Evolutionary conservation across 2,888 invertebrate species (phyloP).

Genomic region (Plemyria rubiginata): DNA sequence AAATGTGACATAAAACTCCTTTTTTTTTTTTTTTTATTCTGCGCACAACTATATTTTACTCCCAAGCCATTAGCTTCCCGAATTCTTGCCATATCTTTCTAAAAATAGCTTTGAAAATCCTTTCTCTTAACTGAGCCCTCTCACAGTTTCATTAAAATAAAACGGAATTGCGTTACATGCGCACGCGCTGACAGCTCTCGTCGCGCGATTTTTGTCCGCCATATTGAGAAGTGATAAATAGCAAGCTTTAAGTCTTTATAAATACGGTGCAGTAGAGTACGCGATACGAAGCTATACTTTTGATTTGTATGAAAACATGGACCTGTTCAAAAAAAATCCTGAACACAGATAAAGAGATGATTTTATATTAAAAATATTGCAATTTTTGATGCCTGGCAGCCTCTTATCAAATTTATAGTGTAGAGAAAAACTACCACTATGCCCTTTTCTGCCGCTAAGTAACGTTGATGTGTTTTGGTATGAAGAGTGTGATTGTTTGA

Average conservation of each 20-base stretch:
- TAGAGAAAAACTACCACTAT: too few relatives aligned
- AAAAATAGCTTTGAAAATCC: not conserved
- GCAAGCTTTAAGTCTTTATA: conserved; percentile 30
- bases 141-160: conserved; percentile 15
- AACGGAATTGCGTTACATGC: conserved; percentile 20
- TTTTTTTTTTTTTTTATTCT: not conserved
- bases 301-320: too few relatives aligned
- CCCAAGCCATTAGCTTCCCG: not conserved
- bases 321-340: too few relatives aligned
- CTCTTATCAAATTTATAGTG: too few relatives aligned
- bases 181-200: conserved; percentile 57
- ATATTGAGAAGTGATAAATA: conserved; percentile 61
- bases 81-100: conserved; percentile 5
- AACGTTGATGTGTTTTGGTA: too few relatives aligned
- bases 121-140: conserved; percentile 9
- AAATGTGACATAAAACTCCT: not conserved
- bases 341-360: too few relatives aligned
- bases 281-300: conserved; percentile 17
- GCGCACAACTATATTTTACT: not conserved
- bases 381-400: too few relatives aligned
- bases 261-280: conserved; percentile 10
- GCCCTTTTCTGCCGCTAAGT: too few relatives aligned
- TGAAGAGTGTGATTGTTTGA: too few relatives aligned
- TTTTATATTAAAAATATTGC: too few relatives aligned
- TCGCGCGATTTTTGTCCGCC: conserved; percentile 60